Conservation (phyloP, 2,888 invertebrate genomes). For the Deladenus siricidicola region DNA sequence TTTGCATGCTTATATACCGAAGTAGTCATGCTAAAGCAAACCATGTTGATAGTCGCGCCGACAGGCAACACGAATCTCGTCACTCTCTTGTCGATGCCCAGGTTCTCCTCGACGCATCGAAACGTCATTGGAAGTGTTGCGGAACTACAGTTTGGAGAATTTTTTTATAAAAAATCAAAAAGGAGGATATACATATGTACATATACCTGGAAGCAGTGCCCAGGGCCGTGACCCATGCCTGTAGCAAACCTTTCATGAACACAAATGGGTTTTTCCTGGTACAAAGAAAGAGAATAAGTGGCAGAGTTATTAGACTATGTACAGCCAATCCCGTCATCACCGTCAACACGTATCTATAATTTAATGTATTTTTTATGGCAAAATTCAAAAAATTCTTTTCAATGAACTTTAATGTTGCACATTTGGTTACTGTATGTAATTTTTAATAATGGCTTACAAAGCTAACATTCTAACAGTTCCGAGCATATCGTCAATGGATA, state of each 20-base stretch:
- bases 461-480: constrained; percentile 63
- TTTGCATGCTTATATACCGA: too few relatives aligned
- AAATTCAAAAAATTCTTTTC: too few relatives aligned
- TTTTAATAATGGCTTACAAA: too few relatives aligned
- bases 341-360: constrained; percentile 55
- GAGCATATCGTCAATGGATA: constrained; percentile 62
- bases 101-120: constrained; percentile 64
- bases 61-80: constrained; percentile 62
- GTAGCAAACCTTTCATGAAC: constrained; percentile 60
- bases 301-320: constrained; percentile 62
- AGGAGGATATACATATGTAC: background rate
- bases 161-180: too few relatives aligned
- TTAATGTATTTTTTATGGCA: too few relatives aligned
- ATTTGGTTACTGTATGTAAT: too few relatives aligned
- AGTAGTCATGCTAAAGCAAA: too few relatives aligned
- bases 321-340: constrained; percentile 59
- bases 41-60: constrained; percentile 70
- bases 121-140: constrained; percentile 66
- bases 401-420: too few relatives aligned
- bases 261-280: constrained; percentile 55
- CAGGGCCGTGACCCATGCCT: constrained; percentile 64
- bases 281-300: constrained; percentile 61
- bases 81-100: constrained; percentile 63
- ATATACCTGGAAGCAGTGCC: constrained; percentile 65
- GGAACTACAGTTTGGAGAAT: constrained; percentile 59